Evolutionary conservation across 2,797 vertebrate species (phyloP), one percentile per base, ranked within the genome.

Genomic region (Allobates femoralis): DNA sequence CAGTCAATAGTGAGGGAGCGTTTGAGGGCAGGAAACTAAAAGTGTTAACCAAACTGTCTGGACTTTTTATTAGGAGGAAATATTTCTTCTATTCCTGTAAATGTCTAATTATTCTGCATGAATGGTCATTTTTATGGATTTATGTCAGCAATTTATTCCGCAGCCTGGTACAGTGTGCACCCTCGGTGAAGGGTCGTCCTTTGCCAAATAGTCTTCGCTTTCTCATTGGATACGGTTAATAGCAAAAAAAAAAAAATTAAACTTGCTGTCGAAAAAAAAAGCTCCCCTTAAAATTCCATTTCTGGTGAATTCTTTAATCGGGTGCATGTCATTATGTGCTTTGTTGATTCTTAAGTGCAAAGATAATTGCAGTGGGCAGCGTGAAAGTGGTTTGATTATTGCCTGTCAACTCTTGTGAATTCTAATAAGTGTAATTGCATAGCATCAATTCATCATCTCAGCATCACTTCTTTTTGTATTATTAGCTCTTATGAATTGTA

Each of bases 321-420:
- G 94, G 92, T 96, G 92, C 92, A 94, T 96, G 94, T 96, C 94
- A 96, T 97, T 96, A 97, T 95, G 94, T 97, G 96, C 96, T 96
- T 97, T 97, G 96, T 97, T 97, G 96, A 96, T 97, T 97, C 94
- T 96, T 96, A 96, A 97, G 96, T 95, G 93, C 95, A 94, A 95
- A 94, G 94, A 95, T 97, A 96, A 97, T 97, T 97, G 94, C 94
- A 94, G 93, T 94, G 95, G 95, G 95, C 95, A 96, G 94, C 94
- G 93, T 94, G 92, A 96, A 96, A 96, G 93, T 93, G 91, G 93
- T 96, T 96, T 96, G 96, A 96, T 98, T 96, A 97, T 96, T 95
- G 95, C 96, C 94, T 95, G 94, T 94, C 93, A 89, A 94, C 95
- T 95, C 95, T 92, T 92, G 93, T 95, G 95, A 96, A 96, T 96